Percentiles rank a stretch among this genome's conserved stretches.
These are phyloP conservation scores for Adelphocoris suturalis DNA, from an alignment of 2,888 invertebrate genomes.

Conservation along the genomic window DNA sequence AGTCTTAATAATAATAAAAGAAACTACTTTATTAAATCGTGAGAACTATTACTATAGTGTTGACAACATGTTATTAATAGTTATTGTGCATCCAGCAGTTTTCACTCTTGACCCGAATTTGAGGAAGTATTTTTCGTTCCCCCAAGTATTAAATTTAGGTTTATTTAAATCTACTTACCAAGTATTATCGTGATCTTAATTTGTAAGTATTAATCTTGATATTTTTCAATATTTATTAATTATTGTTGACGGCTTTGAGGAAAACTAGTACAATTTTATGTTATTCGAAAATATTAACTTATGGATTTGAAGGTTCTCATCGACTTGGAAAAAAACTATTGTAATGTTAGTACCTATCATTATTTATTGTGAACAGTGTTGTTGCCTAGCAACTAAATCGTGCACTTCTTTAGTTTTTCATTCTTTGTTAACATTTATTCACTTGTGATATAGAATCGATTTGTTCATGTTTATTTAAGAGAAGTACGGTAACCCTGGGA, in stretches of 20 bases:
- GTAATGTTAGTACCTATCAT: background rate
- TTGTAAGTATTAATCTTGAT: conserved; percentile 45
- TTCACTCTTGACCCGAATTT: background rate
- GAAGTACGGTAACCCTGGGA: background rate
- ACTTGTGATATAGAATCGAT: background rate
- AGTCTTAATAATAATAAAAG: conserved; percentile 26
- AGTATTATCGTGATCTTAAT: conserved; percentile 63
- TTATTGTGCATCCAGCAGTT: background rate
- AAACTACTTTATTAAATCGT: conserved; percentile 19
- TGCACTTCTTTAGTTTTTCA: background rate
- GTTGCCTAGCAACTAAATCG: background rate
- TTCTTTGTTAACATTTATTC: background rate
- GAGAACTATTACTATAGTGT: conserved; percentile 5
- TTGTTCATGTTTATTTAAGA: background rate
- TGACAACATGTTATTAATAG: background rate
- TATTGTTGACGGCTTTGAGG: conserved; percentile 18
- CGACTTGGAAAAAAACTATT: background rate
- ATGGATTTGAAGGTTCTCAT: conserved; percentile 4
- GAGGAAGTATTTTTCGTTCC: conserved; percentile 12
- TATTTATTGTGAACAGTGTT: background rate
- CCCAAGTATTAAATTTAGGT: conserved; percentile 44
- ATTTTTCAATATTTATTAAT: background rate
- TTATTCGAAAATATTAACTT: background rate
- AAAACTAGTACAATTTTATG: conserved; percentile 4
- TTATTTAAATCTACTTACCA: conserved; percentile 53